These are phyloP conservation scores for Rhopalosiphum nymphaeae DNA, from an alignment of 2,888 invertebrate genomes.

Conservation along the genomic window DNA sequence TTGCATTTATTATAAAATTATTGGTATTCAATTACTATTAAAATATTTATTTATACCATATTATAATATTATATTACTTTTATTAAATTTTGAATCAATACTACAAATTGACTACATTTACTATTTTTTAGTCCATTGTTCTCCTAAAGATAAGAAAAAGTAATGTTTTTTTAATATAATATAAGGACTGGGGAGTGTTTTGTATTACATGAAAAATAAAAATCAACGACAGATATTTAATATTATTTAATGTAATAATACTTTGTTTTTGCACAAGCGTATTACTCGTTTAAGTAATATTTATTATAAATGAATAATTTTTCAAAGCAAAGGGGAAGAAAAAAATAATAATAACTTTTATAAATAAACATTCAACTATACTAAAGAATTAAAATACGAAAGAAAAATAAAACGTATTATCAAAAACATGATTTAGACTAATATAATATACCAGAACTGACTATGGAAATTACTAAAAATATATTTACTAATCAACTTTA, in stretches of 20 bases:
- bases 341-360: neutral
- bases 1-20: too few species aligned
- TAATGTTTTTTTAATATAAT: neutral
- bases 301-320: neutral
- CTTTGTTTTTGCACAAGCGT: neutral
- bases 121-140: neutral
- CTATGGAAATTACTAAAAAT: neutral
- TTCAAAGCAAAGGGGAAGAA: neutral
- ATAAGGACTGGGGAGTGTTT: neutral
- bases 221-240: neutral
- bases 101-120: too few species aligned
- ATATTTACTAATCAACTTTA: neutral
- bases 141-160: neutral
- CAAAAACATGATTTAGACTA: neutral
- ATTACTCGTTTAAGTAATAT: neutral
- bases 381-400: neutral
- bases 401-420: neutral
- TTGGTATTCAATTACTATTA: too few species aligned
- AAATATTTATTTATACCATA: too few species aligned
- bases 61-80: too few species aligned
- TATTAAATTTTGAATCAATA: too few species aligned
- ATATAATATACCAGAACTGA: neutral
- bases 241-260: neutral
- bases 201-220: neutral
- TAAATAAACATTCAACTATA: neutral